Evolutionary conservation across 1,140 invertebrate genomes (phyloP).

Genomic region (Zaprionus nigranus): DNA sequence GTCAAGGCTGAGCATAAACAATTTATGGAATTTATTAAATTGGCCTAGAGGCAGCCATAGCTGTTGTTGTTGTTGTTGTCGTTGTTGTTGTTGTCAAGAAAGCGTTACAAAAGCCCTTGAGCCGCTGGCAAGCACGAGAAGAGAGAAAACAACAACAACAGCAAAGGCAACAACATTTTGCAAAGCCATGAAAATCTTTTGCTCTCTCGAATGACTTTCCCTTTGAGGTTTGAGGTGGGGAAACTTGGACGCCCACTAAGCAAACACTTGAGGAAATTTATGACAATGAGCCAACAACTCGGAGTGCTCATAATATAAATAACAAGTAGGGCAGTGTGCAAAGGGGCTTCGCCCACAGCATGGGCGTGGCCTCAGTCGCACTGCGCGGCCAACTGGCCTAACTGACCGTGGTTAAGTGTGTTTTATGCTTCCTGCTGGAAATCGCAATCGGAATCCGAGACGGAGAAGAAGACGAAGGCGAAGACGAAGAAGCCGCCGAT

Average conservation of each 20-base stretch:
- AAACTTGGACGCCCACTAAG: conserved; percentile 39
- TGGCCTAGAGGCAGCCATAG: conserved; percentile 58
- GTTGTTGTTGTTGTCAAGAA: conserved; percentile 24
- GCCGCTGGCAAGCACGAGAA: conserved; percentile 30
- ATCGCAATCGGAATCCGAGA: conserved; percentile 9
- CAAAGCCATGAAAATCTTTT: conserved; percentile 52
- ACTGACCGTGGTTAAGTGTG: conserved; percentile 73
- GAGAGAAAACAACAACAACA: conserved; percentile 21
- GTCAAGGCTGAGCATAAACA: conserved; percentile 54
- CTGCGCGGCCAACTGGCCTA: conserved; percentile 47
- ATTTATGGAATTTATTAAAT: conserved; percentile 80
- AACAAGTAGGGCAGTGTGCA: conserved; percentile 69
- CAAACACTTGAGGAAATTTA: conserved; percentile 80
- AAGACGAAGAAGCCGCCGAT: neutral
- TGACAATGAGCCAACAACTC: conserved; percentile 81
- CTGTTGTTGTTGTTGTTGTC: conserved; percentile 17
- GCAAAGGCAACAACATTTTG: conserved; percentile 44
- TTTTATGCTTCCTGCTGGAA: conserved; percentile 58
- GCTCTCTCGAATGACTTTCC: conserved; percentile 13
- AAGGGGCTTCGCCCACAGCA: conserved; percentile 21
- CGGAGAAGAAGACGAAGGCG: neutral
- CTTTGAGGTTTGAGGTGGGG: conserved; percentile 2
- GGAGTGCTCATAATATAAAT: conserved; percentile 82
- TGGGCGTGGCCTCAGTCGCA: conserved; percentile 47
- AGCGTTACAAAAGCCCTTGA: conserved; percentile 46